Percentiles rank a stretch among this genome's conserved stretches.
These are phyloP conservation scores for Parthenolecanium corni DNA, from an alignment of 2,888 invertebrate species.

Conservation along the genomic window DNA sequence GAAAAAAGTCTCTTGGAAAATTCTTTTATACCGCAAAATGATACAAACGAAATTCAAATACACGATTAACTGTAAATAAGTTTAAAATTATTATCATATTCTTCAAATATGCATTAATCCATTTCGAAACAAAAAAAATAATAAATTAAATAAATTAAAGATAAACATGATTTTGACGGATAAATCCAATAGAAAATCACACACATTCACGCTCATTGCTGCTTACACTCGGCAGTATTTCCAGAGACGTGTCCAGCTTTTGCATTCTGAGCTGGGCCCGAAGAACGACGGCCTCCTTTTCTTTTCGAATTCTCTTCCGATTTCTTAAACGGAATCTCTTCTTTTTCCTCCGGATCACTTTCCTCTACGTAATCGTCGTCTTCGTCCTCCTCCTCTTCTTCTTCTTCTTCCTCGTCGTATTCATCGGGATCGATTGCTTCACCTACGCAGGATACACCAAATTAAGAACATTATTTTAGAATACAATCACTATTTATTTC, in stretches of 20 bases:
- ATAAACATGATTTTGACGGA: too few species aligned
- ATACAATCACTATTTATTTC: neutral
- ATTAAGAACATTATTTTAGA: neutral
- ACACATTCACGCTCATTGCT: conserved; percentile 54
- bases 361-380: conserved; percentile 40
- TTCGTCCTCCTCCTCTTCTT: conserved; percentile 50
- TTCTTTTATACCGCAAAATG: too few species aligned
- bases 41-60: too few species aligned
- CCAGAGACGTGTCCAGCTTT: conserved; percentile 35
- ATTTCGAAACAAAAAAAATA: too few species aligned
- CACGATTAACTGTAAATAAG: too few species aligned
- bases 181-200: too few species aligned
- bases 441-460: conserved; percentile 36
- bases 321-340: conserved; percentile 39
- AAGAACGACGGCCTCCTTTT: conserved; percentile 52
- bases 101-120: too few species aligned
- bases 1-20: too few species aligned
- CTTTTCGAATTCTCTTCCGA: conserved; percentile 39
- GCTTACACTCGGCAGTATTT: conserved; percentile 57
- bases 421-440: conserved; percentile 61
- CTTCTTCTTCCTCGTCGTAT: conserved; percentile 60
- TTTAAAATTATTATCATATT: too few species aligned
- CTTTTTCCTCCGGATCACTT: conserved; percentile 66
- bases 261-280: conserved; percentile 41
- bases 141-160: too few species aligned